These are phyloP conservation scores for Calonectris borealis DNA, from an alignment of 2,113 vertebrate species.

Conservation along the genomic window DNA sequence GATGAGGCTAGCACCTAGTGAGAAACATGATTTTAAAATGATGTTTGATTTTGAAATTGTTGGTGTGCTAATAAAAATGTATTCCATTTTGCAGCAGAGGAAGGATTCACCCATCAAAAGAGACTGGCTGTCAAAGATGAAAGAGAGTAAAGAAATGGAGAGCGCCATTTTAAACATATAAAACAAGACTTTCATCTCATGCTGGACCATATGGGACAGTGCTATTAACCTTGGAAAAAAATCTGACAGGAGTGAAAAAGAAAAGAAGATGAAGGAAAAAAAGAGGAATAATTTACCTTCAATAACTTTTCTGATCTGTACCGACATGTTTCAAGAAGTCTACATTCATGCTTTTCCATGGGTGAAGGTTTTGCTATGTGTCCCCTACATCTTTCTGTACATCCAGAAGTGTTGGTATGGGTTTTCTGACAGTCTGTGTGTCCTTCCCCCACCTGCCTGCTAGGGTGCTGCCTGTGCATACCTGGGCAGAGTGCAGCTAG, in stretches of 20 bases:
- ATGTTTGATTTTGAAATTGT: constrained; percentile 27
- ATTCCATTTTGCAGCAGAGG: background rate
- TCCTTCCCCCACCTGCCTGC: background rate
- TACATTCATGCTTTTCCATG: background rate
- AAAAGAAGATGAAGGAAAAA: background rate
- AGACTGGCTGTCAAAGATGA: constrained; percentile 57
- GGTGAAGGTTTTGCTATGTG: background rate
- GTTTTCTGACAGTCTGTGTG: background rate
- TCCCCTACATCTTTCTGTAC: background rate
- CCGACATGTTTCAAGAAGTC: background rate
- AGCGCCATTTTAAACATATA: constrained; percentile 58
- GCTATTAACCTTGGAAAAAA: constrained; percentile 53
- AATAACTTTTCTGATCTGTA: constrained; percentile 47
- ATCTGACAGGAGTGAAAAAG: background rate
- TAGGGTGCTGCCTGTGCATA: background rate
- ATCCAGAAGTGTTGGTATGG: background rate
- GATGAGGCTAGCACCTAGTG: background rate
- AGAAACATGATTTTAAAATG: background rate
- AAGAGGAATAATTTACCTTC: constrained; percentile 6
- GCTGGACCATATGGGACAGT: constrained; percentile 48
- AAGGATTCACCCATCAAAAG: constrained; percentile 47
- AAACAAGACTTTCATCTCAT: constrained; percentile 64
- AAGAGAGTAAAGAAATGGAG: constrained; percentile 43
- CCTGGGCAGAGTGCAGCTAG: background rate
- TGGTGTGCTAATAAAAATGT: background rate